phyloP scores from a whole-genome alignment of 2,113 vertebrate species.

The Gallinago jamesoni region DNA sequence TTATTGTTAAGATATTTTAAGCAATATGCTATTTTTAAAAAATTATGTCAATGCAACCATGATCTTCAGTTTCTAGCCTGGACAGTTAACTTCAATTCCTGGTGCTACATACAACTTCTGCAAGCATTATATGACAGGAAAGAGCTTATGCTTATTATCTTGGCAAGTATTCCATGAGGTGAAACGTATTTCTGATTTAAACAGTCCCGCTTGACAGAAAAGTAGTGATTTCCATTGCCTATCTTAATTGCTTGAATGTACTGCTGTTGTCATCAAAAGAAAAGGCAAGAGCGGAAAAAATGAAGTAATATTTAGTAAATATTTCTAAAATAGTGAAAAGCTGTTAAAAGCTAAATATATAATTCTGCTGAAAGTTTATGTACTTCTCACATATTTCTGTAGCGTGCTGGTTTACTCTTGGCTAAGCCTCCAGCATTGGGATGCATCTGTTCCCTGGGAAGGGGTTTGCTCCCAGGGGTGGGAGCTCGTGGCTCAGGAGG shows the following conservation, averaged over 20 bases:
- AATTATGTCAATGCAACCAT: neutral
- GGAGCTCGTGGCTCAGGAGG: accelerated
- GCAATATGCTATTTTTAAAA: neutral
- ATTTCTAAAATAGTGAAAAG: neutral
- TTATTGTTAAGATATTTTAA: neutral
- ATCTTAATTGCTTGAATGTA: neutral
- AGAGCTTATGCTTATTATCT: neutral
- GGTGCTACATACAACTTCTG: neutral
- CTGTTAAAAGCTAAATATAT: neutral
- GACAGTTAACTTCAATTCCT: neutral
- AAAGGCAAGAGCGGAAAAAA: neutral
- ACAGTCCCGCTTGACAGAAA: neutral
- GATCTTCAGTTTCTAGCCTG: neutral
- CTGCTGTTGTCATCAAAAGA: neutral
- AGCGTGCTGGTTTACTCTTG: neutral
- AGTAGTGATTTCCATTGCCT: neutral
- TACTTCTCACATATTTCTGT: neutral
- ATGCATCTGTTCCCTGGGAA: neutral
- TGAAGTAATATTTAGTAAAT: neutral
- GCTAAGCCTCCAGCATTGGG: neutral
- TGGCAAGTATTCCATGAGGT: neutral
- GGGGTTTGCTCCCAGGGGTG: neutral
- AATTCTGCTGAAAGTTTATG: neutral
- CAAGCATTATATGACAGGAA: neutral
- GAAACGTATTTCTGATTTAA: constrained; percentile 12